Evolutionary conservation across 2,888 invertebrate genomes (phyloP), one percentile per base, ranked within the genome.

Genomic region (Drosophila quinaria): DNA sequence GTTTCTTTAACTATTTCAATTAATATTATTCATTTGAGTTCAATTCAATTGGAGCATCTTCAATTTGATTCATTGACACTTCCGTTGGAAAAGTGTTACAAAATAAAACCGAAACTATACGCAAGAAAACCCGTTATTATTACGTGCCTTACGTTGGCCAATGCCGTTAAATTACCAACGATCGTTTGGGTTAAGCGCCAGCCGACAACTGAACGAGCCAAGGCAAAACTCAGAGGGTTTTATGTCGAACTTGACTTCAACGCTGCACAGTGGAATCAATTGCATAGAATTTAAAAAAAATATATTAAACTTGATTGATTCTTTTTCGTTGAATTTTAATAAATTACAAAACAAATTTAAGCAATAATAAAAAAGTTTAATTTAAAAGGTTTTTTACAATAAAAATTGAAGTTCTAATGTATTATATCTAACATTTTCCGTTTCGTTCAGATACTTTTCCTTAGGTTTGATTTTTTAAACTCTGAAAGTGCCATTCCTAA

Each of bases 161-260:
- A 41, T 47, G 62, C 66, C 54, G 75, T 65, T 63, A 60, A 70
- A 46, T 29, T 11, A 59, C 59, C 71, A 62, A 70, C 81, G 75
- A 78, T 66, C 84, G 68, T 58, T 68, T 71, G 60, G 63, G 70
- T 78, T 68, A 78, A 83, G 70, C 62, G 80, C 67, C 75, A 84
- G 70, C 78, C 75, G 78, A 61, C 70, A 81, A 84, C 83, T 84
- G 85, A 84, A 49, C 63, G 63, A 70, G 73, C 75, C 82, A 80
- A 80, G 78, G 73, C 83, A 70, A 70, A 70, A 68, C 72, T 71
- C 60, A 33, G 67, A 87, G 75, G 82, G 81, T 87, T 84, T 87
- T 87, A 84, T 84, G 69, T 55, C 75, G 78, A 87, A 87, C 83
- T 84, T 84, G 81, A 81, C 73, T 87, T 62, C 66, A 70, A 37